A percentile compares a stretch with the other conserved stretches of the same genome.
These are phyloP conservation scores for Poeciliopsis retropinna DNA, from an alignment of 2,113 vertebrate genomes.

Conservation along the genomic window DNA sequence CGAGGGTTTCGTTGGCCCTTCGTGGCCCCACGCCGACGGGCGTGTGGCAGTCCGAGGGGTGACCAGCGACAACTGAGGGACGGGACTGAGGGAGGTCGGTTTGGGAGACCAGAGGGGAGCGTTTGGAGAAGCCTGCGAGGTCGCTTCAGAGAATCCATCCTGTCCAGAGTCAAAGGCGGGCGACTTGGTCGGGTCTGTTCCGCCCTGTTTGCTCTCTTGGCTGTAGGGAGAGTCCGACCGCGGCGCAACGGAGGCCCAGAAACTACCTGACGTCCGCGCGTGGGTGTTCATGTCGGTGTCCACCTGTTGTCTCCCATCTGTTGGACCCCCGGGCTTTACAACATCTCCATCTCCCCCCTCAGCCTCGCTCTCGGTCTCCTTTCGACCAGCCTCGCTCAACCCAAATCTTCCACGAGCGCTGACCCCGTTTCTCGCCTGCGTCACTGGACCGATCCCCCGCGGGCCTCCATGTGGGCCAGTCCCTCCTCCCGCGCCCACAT, in stretches of 20 bases:
- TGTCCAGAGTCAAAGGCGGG: background rate
- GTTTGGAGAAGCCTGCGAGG: slow-evolving; percentile 12
- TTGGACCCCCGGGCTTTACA: background rate
- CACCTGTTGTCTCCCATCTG: slow-evolving; percentile 24
- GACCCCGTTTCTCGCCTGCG: slow-evolving; percentile 50
- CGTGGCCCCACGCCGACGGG: slow-evolving; percentile 43
- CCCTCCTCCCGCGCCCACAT: slow-evolving; percentile 51
- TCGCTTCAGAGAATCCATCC: slow-evolving; percentile 33
- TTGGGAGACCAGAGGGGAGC: slow-evolving; percentile 12
- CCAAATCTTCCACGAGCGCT: slow-evolving; percentile 48
- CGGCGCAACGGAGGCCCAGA: slow-evolving; percentile 3
- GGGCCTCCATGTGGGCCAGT: slow-evolving; percentile 42
- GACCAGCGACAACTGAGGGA: slow-evolving; percentile 6
- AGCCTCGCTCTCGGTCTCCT: slow-evolving; percentile 28
- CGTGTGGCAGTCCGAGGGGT: slow-evolving; percentile 36
- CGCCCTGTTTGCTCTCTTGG: slow-evolving; percentile 4
- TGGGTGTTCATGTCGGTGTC: slow-evolving; percentile 1
- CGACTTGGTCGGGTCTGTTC: background rate
- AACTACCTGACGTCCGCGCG: slow-evolving; percentile 12
- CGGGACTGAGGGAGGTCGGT: slow-evolving; percentile 21
- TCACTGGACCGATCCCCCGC: slow-evolving; percentile 41
- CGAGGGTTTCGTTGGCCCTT: slow-evolving; percentile 46
- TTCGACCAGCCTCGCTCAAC: slow-evolving; percentile 30
- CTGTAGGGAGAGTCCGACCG: slow-evolving; percentile 11
- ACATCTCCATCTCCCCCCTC: slow-evolving; percentile 32